Conservation (phyloP, 2,888 invertebrate species). For the Melangyna quadrimaculata region DNA sequence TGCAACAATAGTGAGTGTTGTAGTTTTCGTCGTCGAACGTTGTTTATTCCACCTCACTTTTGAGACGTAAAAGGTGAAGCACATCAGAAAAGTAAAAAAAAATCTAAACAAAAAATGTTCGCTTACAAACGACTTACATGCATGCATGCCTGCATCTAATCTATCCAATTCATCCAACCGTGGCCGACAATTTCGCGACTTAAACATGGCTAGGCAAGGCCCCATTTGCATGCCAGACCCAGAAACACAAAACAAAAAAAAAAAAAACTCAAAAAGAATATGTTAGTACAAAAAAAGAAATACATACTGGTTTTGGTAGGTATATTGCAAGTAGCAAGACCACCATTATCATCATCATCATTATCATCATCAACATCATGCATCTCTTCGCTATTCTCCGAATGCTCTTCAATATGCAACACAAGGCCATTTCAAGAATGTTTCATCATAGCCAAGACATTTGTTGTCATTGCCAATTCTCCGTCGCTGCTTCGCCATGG, state of each 20-base stretch:
- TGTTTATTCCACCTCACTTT: constrained; percentile 5
- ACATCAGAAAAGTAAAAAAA: background rate
- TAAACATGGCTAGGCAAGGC: constrained; percentile 68
- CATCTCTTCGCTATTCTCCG: constrained; percentile 37
- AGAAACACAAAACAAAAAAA: constrained; percentile 29
- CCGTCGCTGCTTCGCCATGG: constrained; percentile 62
- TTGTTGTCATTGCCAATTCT: constrained; percentile 72
- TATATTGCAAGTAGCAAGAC: constrained; percentile 49
- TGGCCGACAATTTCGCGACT: constrained; percentile 70
- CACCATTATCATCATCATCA: constrained; percentile 44
- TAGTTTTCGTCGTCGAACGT: constrained; percentile 29
- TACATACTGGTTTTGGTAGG: constrained; percentile 49
- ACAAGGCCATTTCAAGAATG: constrained; percentile 71
- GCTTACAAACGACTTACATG: constrained; percentile 70
- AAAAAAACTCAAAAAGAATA: background rate
- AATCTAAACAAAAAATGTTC: background rate
- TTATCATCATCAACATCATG: constrained; percentile 25
- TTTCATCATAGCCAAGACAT: constrained; percentile 71
- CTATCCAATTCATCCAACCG: constrained; percentile 68
- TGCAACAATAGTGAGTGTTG: constrained; percentile 15
- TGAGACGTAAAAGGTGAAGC: constrained; percentile 40
- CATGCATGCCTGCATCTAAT: constrained; percentile 71
- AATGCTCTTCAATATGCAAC: constrained; percentile 70
- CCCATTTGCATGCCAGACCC: constrained; percentile 68
- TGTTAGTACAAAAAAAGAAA: background rate